Evolutionary conservation across 2,888 invertebrate species (phyloP).

Genomic region (Teinopalpus imperialis): DNA sequence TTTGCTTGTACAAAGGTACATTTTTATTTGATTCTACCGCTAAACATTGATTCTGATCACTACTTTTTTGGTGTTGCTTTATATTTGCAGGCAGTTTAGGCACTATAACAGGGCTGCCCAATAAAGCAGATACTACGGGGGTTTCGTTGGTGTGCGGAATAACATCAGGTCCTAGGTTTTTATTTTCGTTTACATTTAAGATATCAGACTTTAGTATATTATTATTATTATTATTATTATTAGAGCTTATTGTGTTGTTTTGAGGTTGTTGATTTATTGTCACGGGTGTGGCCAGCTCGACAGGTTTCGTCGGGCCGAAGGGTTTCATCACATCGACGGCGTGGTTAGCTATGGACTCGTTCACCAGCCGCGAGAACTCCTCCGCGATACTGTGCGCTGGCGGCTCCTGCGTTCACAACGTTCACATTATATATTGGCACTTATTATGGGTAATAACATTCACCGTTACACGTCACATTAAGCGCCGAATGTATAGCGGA

Average conservation of each 20-base stretch:
- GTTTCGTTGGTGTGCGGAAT: constrained; percentile 69
- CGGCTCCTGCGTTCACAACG: constrained; percentile 44
- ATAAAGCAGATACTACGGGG: constrained; percentile 87
- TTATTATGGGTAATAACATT: too few species aligned
- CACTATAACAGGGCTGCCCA: constrained; percentile 85
- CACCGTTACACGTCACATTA: too few species aligned
- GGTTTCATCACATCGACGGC: constrained; percentile 54
- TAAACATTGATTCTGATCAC: constrained; percentile 58
- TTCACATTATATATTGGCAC: too few species aligned
- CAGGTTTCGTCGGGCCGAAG: constrained; percentile 48
- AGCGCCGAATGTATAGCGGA: too few species aligned
- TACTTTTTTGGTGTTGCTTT: constrained; percentile 65
- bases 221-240: constrained; percentile 71
- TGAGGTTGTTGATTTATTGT: constrained; percentile 57
- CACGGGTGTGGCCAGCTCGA: constrained; percentile 51
- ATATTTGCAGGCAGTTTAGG: constrained; percentile 74
- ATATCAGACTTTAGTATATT: constrained; percentile 67
- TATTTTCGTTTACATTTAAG: constrained; percentile 68
- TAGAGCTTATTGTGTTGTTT: constrained; percentile 64
- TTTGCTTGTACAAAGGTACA: constrained; percentile 55
- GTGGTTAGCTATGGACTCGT: constrained; percentile 62
- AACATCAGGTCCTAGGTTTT: constrained; percentile 62
- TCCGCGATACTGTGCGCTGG: constrained; percentile 63
- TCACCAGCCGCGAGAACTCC: constrained; percentile 74
- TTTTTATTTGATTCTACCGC: constrained; percentile 65